These are phyloP conservation scores for Entomyzon cyanotis DNA, from an alignment of 2,113 vertebrate genomes.

Conservation along the genomic window DNA sequence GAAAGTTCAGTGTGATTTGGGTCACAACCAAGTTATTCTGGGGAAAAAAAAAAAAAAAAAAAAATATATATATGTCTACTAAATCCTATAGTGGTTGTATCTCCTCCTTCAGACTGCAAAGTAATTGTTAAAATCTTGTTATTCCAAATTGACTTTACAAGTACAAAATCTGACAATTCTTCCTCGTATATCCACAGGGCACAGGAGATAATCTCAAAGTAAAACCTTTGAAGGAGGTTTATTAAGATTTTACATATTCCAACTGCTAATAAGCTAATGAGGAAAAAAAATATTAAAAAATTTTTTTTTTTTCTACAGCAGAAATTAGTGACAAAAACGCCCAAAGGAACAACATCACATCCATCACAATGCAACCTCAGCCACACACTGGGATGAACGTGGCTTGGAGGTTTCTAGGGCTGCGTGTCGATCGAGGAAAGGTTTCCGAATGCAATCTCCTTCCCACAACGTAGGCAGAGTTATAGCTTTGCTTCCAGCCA, in stretches of 20 bases:
- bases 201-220: conserved; percentile 13
- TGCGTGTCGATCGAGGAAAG: neutral
- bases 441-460: neutral
- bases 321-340: neutral
- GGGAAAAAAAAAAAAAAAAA: neutral
- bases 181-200: conserved; percentile 14
- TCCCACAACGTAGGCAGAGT: neutral
- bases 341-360: neutral
- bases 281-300: neutral
- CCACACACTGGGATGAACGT: neutral
- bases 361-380: neutral
- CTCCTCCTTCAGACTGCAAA: neutral
- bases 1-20: neutral
- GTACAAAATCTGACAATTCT: neutral
- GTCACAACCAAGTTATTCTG: neutral
- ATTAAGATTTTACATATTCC: conserved; percentile 17
- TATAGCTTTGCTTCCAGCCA: conserved; percentile 42
- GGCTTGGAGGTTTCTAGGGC: conserved; percentile 1
- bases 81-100: neutral
- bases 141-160: conserved; percentile 34
- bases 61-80: neutral
- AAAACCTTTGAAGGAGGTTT: conserved; percentile 25
- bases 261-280: conserved; percentile 33
- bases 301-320: neutral
- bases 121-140: conserved; percentile 25